Evolutionary conservation across 2,888 invertebrate species (phyloP), one percentile per base, ranked within the genome.

Genomic region (Aquatica leii): DNA sequence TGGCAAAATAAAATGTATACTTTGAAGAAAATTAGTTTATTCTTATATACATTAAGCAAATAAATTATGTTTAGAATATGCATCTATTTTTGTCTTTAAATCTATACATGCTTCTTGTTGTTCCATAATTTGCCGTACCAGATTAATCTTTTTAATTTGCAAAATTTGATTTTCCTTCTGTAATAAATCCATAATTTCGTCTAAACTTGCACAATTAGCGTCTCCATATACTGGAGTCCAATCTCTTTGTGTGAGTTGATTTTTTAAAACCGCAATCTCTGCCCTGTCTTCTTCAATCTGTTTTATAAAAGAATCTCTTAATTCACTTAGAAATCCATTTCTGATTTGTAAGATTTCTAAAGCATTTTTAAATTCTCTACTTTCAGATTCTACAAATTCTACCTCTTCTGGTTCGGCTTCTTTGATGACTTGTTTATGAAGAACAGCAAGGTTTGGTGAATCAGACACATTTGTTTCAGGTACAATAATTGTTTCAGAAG

Each of bases 241-340:
- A 54, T 60, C 14, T 54, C 59, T 46, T 43, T 56, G 34, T 37
- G 69, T 61, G 17, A 79, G 52, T 58, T 76, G 71, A 48, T 62
- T 59, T 60, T 73, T 74, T 15, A 80, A 67, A 17, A 63, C 57
- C 9, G 67, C 86, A 11, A 92, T 88, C 82, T 93, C 92, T 40
- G 87, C 87, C 71, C 87, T 88, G 80, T 93, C 93, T 0, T 86
- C 86, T 74, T 88, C 87, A 56, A 93, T 91, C 75, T 89, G 87
- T 0, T 87, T 86, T 75, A 88, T 87, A 9, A 93, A 79, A 49
- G 88, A 83, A 0, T 88, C 86, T 69, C 91, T 90, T 73, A 93
- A 83, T 67, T 87, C 87, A 21, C 90, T 78, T 65, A 90, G 83
- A 70, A 88, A 87, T 1, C 86, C 86, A 70, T 88, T 88, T 77